Percentiles rank a stretch among this genome's conserved stretches.
Evolutionary conservation across 1,140 invertebrate species (phyloP).

Genomic region (Anastatus disparis): DNA sequence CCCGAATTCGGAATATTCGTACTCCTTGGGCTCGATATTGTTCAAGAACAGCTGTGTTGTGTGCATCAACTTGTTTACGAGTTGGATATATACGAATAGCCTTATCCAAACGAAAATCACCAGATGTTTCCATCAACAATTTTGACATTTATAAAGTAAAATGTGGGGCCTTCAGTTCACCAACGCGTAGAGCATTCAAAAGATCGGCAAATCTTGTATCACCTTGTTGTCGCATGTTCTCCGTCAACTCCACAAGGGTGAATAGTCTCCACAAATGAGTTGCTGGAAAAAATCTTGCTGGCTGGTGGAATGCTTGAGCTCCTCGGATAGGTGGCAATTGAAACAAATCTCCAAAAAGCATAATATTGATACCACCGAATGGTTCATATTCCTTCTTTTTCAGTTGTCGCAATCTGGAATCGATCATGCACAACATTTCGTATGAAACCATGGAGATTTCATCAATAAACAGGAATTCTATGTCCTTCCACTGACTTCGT

Average conservation of each 20-base stretch:
- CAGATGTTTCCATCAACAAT: slow-evolving; percentile 33
- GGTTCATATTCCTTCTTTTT: slow-evolving; percentile 42
- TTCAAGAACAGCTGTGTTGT: slow-evolving; percentile 8
- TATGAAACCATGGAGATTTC: slow-evolving; percentile 62
- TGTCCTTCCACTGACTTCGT: slow-evolving; percentile 54
- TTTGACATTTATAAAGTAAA: slow-evolving; percentile 35
- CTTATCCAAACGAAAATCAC: slow-evolving; percentile 42
- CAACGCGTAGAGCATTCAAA: slow-evolving; percentile 47
- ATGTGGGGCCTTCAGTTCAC: slow-evolving; percentile 42
- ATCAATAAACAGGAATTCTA: slow-evolving; percentile 60
- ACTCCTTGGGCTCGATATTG: neutral
- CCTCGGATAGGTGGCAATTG: slow-evolving; percentile 52
- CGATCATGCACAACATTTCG: slow-evolving; percentile 59
- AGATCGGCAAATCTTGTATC: slow-evolving; percentile 48
- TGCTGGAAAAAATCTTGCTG: slow-evolving; percentile 47
- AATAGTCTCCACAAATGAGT: slow-evolving; percentile 56
- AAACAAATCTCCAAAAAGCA: slow-evolving; percentile 57
- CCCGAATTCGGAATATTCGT: neutral
- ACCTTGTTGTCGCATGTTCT: slow-evolving; percentile 57
- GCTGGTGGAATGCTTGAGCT: slow-evolving; percentile 55
- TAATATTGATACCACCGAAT: slow-evolving; percentile 51
- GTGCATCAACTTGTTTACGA: slow-evolving; percentile 39
- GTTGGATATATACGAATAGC: slow-evolving; percentile 44
- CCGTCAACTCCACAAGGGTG: slow-evolving; percentile 51
- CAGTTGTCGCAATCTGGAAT: slow-evolving; percentile 53